Base-by-base conservation (phyloP, 2,113 vertebrate genomes). In the Ceyx melanurus region DNA sequence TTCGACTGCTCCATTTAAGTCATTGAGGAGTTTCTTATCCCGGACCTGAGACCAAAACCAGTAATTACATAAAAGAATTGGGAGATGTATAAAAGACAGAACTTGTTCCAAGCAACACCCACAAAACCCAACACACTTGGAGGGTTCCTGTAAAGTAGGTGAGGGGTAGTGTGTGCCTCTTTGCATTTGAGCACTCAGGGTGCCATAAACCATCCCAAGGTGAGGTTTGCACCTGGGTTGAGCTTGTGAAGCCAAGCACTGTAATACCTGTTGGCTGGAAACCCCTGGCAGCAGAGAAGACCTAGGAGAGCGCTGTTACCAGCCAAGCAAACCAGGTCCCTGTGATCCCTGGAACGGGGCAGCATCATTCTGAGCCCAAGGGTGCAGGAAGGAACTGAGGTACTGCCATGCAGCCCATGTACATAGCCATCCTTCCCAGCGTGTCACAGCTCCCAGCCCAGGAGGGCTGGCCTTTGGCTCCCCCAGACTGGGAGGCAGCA, bases 11-110 rank as follows among this genome's bases (percentile, higher is more conserved):
- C 98, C 98, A 1, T 97, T 98, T 95, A 98, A 95, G 88, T 98
- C 98, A 7, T 98, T 98, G 82, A 98, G 97, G 16, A 98, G 98
- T 94, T 98, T 98, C 97, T 98, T 98, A 94, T 98, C 98, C 67
- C 98, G 97, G 29, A 98, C 98, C 98, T 98, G 94, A 73, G 82
- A 82, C 15, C 15, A 43, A 29, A 51, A 51, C 11, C 12, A 48
- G 35, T 18, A n/a, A 42, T 43, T 26, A 26, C 33, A 70, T 33
- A 21, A 64, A 64, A 10, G 22, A 51, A 35, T 11, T 29, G 60
- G 28, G 48, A 46, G 23, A 46, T 8, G 5, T 31, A 40, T 64
- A 77, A 53, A 67, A 60, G 40, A 26, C 9, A 1, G 21, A 29
- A 77, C 10, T 76, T 70, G 28, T 70, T 77, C 62, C 64, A 79